Base-by-base conservation (phyloP, 2,797 vertebrate genomes). In the Notolabrus celidotus region DNA sequence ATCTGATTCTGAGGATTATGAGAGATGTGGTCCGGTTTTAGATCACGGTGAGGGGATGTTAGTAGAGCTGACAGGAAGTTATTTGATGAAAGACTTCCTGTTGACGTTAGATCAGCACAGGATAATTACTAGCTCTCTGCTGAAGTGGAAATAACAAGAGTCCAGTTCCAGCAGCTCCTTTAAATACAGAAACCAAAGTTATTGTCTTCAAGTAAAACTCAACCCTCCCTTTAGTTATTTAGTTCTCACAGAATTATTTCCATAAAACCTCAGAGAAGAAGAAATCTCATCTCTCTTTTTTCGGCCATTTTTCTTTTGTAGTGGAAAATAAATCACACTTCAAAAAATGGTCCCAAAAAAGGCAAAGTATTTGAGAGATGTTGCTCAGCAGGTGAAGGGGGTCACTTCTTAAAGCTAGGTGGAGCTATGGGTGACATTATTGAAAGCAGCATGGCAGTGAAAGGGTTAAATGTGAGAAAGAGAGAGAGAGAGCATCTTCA, bases 281-380 rank as follows among this genome's bases (percentile, higher is more conserved):
- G 12, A 25, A 27, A 14, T 11, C 25, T 23, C 3, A 5, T 27
- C 5, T 5, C 25, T 27, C 25, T 39, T 43, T 36, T 56, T 51
- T 22, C 10, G 22, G 23, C 23, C 25, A 29, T 6, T 36, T 20
- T n/a, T 34, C 46, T 47, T 64, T 20, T 10, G 10, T 38, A 43
- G 47, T 38, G 54, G 10, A 16, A 43, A 55, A 27, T 27, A 19
- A 54, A 49, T 4, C 1, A 60, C 55, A 42, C 45, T 39, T 49
- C 15, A 19, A 55, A 50, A 51, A 54, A 51, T 42, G 61, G 51
- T 59, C 56, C 51, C 55, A 16, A 36, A 69, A 54, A 2, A 49
- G 29, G 7, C 29, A 38, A 55, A 65, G 27, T 7, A 16, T 46
- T 10, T 31, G 42, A 29, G 7, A 5, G 50, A 39, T 9, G 27